Conservation (phyloP, 1,140 invertebrate species). For the Drosophila bocqueti region DNA sequence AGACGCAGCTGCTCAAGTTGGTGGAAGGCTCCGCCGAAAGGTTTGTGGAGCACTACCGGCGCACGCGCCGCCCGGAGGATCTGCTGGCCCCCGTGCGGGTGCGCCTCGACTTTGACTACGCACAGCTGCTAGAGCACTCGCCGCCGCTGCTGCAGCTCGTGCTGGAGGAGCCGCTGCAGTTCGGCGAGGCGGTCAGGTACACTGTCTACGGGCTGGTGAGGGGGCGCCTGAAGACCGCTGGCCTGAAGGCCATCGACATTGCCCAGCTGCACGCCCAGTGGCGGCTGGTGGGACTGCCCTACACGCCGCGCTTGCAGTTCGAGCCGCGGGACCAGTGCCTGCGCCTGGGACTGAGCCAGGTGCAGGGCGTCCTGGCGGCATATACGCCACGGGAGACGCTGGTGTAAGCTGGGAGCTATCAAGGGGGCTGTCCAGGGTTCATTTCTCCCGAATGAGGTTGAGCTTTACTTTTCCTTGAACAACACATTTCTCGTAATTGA, state of each 20-base stretch:
- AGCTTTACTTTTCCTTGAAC: neutral
- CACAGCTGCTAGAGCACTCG: slow-evolving; percentile 38
- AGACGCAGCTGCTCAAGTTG: slow-evolving; percentile 59
- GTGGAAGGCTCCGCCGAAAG: slow-evolving; percentile 49
- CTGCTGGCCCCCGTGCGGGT: slow-evolving; percentile 62
- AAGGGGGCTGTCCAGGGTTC: too few relatives aligned
- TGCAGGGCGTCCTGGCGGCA: slow-evolving; percentile 72
- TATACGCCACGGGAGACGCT: slow-evolving; percentile 57
- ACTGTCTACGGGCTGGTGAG: slow-evolving; percentile 62
- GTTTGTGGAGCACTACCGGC: slow-evolving; percentile 51
- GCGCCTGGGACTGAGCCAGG: slow-evolving; percentile 50
- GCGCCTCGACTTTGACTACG: slow-evolving; percentile 61
- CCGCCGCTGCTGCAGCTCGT: slow-evolving; percentile 51
- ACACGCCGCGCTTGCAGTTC: slow-evolving; percentile 56
- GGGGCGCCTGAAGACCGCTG: slow-evolving; percentile 36
- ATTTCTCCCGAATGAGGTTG: neutral
- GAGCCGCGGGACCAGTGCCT: slow-evolving; percentile 39
- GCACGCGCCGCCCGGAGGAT: slow-evolving; percentile 56
- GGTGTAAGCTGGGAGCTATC: slow-evolving; percentile 55
- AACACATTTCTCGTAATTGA: neutral
- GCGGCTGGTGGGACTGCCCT: slow-evolving; percentile 67
- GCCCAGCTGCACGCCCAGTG: slow-evolving; percentile 70
- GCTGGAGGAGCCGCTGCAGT: slow-evolving; percentile 72
- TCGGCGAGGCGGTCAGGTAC: slow-evolving; percentile 68
- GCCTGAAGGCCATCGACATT: slow-evolving; percentile 64